Percentiles rank a stretch among this genome's conserved stretches.
Evolutionary conservation across 2,113 vertebrate species (phyloP).

Genomic region (Oxygymnocypris stewartii): DNA sequence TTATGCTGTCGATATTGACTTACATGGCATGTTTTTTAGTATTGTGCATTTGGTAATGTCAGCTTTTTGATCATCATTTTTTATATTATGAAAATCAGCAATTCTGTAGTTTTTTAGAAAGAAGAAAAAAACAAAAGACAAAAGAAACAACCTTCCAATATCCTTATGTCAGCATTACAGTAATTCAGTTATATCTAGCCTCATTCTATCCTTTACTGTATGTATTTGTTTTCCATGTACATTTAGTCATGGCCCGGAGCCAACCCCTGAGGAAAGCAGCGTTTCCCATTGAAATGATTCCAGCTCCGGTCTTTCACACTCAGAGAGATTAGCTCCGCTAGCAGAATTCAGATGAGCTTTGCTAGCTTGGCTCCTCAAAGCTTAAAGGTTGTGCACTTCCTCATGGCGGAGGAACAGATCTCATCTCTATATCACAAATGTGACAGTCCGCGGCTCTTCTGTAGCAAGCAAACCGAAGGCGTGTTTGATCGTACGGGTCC

Average conservation of each 20-base stretch:
- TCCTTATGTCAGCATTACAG: neutral
- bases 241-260: conserved; percentile 46
- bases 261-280: conserved; percentile 42
- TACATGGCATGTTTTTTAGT: neutral
- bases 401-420: conserved; percentile 4
- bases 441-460: neutral
- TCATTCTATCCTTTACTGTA: conserved; percentile 28
- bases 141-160: neutral
- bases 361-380: neutral
- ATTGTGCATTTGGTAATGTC: neutral
- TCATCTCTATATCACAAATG: conserved; percentile 4
- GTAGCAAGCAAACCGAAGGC: neutral
- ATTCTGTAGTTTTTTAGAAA: neutral
- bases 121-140: neutral
- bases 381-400: conserved; percentile 26
- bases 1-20: neutral
- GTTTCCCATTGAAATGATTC: conserved; percentile 64
- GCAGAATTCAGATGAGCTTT: conserved; percentile 73
- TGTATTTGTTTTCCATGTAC: conserved; percentile 53
- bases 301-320: conserved; percentile 64
- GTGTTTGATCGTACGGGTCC: neutral
- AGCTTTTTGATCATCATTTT: neutral
- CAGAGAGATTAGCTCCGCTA: conserved; percentile 64
- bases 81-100: neutral
- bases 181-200: neutral